These are phyloP conservation scores for Conistra vaccinii DNA, from an alignment of 2,888 invertebrate species.

Conservation along the genomic window DNA sequence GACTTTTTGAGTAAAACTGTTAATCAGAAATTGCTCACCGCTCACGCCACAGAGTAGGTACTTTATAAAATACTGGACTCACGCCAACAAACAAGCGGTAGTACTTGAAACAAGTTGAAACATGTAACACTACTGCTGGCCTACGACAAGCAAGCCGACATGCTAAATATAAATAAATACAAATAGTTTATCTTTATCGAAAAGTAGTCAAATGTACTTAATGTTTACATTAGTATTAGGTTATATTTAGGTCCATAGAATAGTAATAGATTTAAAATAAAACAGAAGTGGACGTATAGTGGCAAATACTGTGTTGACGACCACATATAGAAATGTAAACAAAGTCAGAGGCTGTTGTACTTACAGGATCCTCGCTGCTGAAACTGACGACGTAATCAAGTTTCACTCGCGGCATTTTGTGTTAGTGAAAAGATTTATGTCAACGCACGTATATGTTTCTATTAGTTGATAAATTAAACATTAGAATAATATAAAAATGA, in stretches of 20 bases:
- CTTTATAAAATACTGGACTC: too few species aligned
- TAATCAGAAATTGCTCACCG: background rate
- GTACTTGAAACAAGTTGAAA: background rate
- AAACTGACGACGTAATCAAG: slow-evolving; percentile 93
- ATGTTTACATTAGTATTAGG: too few species aligned
- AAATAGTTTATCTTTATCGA: too few species aligned
- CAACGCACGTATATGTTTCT: background rate
- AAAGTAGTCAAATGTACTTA: background rate
- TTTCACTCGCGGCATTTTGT: slow-evolving; percentile 92
- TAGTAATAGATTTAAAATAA: too few species aligned
- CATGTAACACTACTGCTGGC: background rate
- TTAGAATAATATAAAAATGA: background rate
- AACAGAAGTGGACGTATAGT: too few species aligned
- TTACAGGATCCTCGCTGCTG: slow-evolving; percentile 94
- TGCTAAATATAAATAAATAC: background rate
- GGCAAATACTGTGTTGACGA: background rate
- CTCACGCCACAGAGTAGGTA: too few species aligned
- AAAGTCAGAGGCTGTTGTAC: slow-evolving; percentile 63
- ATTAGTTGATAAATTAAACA: background rate
- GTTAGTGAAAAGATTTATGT: background rate
- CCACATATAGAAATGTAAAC: slow-evolving; percentile 1
- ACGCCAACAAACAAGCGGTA: background rate
- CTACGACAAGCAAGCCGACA: background rate
- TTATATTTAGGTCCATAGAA: too few species aligned
- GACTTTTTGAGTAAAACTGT: background rate